These are phyloP conservation scores for Bergia puertoricense DNA, from an alignment of 92 coral and sea anemone species.

Conservation along the genomic window DNA sequence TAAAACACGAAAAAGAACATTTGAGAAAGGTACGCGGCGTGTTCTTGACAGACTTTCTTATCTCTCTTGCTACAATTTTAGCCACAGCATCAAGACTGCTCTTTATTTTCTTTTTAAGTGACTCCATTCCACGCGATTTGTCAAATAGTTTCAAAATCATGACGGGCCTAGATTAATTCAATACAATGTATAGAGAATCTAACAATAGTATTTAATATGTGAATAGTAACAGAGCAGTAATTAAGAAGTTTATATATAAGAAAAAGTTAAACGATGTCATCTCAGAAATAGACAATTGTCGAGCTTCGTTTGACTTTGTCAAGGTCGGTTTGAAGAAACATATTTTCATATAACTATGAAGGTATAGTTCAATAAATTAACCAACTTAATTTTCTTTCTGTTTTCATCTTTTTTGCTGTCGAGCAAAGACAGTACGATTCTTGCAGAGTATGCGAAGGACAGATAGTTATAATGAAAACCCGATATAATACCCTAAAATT, in stretches of 20 bases:
- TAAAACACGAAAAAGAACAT: neutral
- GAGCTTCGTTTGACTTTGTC: neutral
- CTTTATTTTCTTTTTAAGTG: neutral
- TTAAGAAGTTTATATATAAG: constrained; percentile 9
- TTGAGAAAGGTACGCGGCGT: neutral
- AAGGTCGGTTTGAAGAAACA: neutral
- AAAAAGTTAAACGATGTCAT: neutral
- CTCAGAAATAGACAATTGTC: neutral
- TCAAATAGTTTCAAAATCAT: neutral
- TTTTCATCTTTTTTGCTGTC: neutral
- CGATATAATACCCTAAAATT: neutral
- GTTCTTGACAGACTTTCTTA: neutral
- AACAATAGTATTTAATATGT: constrained; percentile 9
- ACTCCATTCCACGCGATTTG: neutral
- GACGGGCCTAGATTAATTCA: neutral
- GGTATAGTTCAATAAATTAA: neutral
- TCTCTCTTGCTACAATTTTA: neutral
- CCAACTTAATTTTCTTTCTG: neutral
- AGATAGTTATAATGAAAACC: neutral
- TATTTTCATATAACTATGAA: neutral
- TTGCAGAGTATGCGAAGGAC: neutral
- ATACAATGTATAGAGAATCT: constrained; percentile 3
- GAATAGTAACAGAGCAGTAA: neutral
- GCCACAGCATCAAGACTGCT: neutral
- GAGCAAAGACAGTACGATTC: neutral